These are phyloP conservation scores for Actinia tenebrosa DNA, from an alignment of 64 coral and sea anemone genomes.

Conservation along the genomic window DNA sequence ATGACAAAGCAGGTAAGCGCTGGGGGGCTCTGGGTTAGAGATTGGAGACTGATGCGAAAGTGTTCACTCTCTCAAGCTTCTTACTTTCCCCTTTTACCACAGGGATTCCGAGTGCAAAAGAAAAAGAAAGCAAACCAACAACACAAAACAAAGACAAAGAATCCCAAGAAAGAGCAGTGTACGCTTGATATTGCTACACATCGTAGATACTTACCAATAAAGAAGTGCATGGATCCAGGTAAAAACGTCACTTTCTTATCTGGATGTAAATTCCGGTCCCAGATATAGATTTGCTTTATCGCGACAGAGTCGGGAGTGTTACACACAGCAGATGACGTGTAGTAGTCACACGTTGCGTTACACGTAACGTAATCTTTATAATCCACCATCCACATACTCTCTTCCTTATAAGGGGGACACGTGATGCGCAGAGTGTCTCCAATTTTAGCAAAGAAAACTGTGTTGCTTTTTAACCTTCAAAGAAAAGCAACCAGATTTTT, in stretches of 20 bases:
- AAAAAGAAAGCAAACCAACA: too few species aligned
- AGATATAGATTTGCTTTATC: background rate
- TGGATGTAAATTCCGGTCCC: background rate
- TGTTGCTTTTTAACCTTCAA: slow-evolving; percentile 7
- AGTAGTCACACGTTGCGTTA: background rate
- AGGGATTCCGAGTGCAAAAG: too few species aligned
- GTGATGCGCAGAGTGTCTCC: background rate
- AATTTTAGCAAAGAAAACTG: background rate
- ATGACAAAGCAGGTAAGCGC: too few species aligned
- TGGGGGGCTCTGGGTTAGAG: too few species aligned
- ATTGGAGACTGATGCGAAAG: too few species aligned
- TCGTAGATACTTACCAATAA: background rate
- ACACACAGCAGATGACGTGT: background rate
- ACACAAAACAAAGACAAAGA: too few species aligned
- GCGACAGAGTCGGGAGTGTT: background rate
- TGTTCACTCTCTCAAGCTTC: too few species aligned
- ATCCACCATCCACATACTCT: slow-evolving; percentile 1
- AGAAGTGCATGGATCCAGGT: background rate
- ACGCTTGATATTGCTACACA: too few species aligned
- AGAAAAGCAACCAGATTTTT: background rate
- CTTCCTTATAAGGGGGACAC: background rate
- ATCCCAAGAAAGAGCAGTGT: too few species aligned
- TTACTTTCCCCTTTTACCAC: too few species aligned
- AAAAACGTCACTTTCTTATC: background rate
- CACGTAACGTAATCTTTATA: background rate